These are phyloP conservation scores for Phaetusa simplex DNA, from an alignment of 2,113 vertebrate species.

Conservation along the genomic window DNA sequence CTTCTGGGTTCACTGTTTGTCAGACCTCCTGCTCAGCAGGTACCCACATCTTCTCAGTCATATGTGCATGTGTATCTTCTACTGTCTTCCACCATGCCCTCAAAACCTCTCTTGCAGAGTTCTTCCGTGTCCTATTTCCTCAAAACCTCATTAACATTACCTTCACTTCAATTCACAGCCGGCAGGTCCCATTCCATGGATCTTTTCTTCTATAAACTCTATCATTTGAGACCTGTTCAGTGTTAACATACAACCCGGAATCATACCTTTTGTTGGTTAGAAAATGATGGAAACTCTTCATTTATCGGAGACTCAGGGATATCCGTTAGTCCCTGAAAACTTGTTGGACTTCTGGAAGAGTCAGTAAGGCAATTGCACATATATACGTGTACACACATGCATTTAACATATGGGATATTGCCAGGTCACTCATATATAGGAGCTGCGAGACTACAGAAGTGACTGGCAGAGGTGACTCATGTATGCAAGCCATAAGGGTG, in stretches of 20 bases:
- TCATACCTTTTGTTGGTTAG: neutral
- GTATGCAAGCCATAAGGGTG: neutral
- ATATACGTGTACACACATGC: accelerated
- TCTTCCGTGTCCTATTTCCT: neutral
- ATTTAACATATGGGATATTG: neutral
- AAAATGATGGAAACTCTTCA: neutral
- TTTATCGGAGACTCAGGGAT: neutral
- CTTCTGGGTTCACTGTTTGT: neutral
- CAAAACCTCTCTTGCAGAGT: neutral
- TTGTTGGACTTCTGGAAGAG: neutral
- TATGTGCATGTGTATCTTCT: neutral
- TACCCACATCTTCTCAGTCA: neutral
- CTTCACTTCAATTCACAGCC: neutral
- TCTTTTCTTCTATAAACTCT: neutral
- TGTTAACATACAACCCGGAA: neutral
- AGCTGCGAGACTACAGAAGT: neutral
- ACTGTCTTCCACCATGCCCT: neutral
- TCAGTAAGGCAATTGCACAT: neutral
- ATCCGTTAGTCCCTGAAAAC: neutral
- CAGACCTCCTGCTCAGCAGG: neutral
- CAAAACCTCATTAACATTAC: neutral
- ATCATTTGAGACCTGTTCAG: neutral
- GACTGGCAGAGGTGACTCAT: neutral
- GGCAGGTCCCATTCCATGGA: neutral
- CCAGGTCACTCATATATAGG: too few relatives aligned